Conservation (phyloP, 2,888 invertebrate species). For the Drosophila leonis region DNA sequence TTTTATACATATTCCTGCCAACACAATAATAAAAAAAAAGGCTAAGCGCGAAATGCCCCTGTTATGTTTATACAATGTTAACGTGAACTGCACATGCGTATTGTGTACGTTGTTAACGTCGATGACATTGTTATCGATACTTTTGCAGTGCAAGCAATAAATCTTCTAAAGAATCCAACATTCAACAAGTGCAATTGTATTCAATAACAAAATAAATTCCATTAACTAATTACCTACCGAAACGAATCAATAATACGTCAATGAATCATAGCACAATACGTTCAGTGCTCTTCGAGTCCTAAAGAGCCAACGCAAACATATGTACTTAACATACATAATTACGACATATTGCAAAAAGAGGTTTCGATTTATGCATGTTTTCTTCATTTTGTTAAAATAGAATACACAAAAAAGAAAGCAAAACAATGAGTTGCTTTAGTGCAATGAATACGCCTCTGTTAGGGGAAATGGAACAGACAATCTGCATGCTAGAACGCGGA, state of each 20-base stretch:
- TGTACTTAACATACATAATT: slow-evolving; percentile 13
- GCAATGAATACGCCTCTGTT: slow-evolving; percentile 83
- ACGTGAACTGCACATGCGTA: slow-evolving; percentile 1
- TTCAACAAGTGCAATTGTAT: slow-evolving; percentile 59
- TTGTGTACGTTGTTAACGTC: slow-evolving; percentile 12
- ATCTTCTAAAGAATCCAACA: slow-evolving; percentile 19
- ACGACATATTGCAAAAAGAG: slow-evolving; percentile 47
- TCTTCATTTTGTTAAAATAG: slow-evolving; percentile 23
- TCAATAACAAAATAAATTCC: slow-evolving; percentile 24
- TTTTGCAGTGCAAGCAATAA: slow-evolving; percentile 10
- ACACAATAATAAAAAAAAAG: too few relatives aligned
- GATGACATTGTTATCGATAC: slow-evolving; percentile 33
- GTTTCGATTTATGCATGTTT: slow-evolving; percentile 37
- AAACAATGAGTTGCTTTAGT: slow-evolving; percentile 76
- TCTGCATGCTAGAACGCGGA: slow-evolving; percentile 94
- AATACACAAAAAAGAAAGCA: slow-evolving; percentile 8
- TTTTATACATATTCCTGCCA: too few relatives aligned
- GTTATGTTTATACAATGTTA: neutral
- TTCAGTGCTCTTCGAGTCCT: slow-evolving; percentile 15
- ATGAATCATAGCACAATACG: slow-evolving; percentile 26
- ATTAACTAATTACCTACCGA: slow-evolving; percentile 9
- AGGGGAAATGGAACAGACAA: slow-evolving; percentile 93
- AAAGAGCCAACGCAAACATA: slow-evolving; percentile 21
- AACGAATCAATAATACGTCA: slow-evolving; percentile 22
- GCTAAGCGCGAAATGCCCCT: too few relatives aligned